phyloP scores from a whole-genome alignment of 2,113 vertebrate genomes.

The Rhinoptilus africanus region DNA sequence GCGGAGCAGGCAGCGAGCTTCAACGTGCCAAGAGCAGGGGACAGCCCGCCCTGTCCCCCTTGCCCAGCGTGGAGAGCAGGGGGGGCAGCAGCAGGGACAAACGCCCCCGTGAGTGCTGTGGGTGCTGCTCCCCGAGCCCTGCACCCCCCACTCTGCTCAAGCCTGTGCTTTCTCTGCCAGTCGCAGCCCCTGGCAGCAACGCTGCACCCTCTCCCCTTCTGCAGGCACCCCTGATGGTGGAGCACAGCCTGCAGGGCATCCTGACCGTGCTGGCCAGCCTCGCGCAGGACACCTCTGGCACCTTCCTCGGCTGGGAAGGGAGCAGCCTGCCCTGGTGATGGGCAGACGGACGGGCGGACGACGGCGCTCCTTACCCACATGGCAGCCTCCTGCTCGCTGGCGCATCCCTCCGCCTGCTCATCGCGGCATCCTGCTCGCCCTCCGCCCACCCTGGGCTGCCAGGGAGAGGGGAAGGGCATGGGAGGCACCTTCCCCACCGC shows the following conservation, averaged over 20 bases:
- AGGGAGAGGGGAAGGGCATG: neutral
- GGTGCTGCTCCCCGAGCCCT: neutral
- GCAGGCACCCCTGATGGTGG: constrained; percentile 41
- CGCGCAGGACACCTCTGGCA: constrained; percentile 17
- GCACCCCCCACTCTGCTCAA: neutral
- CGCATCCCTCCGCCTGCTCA: neutral
- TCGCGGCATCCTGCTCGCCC: accelerated
- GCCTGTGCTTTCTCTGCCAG: neutral
- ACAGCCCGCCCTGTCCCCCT: neutral
- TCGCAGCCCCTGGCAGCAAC: neutral
- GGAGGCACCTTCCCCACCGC: neutral
- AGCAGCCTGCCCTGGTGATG: constrained; percentile 64
- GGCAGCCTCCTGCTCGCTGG: accelerated
- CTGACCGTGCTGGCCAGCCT: constrained; percentile 47
- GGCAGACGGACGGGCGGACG: neutral
- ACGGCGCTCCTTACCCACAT: accelerated
- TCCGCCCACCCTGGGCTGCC: neutral
- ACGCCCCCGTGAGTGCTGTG: neutral
- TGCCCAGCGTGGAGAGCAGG: neutral
- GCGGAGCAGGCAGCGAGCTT: neutral
- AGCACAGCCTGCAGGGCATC: constrained; percentile 43
- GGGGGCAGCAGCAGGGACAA: neutral
- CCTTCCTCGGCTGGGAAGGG: constrained; percentile 67
- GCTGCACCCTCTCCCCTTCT: neutral
- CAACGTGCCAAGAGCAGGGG: accelerated